These are phyloP conservation scores for Penaeus japonicus DNA, from an alignment of 1,140 invertebrate species.

Conservation along the genomic window DNA sequence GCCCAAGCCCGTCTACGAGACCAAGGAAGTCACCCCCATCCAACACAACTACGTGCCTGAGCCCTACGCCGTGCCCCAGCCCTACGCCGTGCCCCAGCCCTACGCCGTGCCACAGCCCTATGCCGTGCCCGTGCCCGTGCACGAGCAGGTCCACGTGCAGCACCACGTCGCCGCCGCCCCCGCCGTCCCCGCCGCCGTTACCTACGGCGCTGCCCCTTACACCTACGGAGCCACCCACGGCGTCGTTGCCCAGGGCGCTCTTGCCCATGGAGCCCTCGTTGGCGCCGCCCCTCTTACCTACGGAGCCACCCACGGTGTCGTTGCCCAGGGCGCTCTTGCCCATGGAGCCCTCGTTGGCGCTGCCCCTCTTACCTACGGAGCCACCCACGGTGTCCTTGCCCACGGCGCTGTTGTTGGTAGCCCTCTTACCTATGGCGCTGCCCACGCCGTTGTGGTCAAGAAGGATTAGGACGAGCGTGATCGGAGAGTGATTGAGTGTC, in stretches of 20 bases:
- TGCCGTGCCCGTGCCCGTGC: conserved; percentile 14
- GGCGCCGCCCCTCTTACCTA: no score
- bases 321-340: neutral
- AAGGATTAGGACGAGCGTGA: no score
- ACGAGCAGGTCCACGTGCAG: conserved; percentile 18
- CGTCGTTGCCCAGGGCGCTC: no score
- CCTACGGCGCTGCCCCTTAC: neutral
- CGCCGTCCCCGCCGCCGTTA: neutral
- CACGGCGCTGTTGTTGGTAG: no score
- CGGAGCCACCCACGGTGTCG: no score
- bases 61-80: conserved; percentile 52
- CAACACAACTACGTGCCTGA: conserved; percentile 55
- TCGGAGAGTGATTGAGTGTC: no score
- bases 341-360: neutral
- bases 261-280: no score
- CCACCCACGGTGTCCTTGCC: no score
- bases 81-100: conserved; percentile 53
- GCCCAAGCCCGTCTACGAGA: conserved; percentile 53
- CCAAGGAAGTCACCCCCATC: conserved; percentile 48
- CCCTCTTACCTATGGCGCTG: no score
- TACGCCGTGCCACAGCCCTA: conserved; percentile 38
- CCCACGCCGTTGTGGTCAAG: no score
- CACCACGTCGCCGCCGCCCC: conserved; percentile 13
- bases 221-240: neutral
- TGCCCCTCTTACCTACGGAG: neutral